Evolutionary conservation across 2,888 invertebrate genomes (phyloP).

Genomic region (Drosophila mimica): DNA sequence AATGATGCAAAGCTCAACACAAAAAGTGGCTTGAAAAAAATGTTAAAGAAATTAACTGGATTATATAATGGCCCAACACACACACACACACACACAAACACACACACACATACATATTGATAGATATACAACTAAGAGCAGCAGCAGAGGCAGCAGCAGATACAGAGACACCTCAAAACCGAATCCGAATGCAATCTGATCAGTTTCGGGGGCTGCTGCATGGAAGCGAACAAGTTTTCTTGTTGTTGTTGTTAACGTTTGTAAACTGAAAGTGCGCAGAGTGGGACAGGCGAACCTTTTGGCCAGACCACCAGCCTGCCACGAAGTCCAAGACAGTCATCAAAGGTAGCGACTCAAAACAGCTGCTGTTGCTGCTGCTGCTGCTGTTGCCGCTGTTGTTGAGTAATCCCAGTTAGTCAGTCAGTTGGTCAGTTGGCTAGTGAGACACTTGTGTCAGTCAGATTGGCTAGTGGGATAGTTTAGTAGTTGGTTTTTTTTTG

Average conservation of each 20-base stretch:
- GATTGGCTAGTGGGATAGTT: slow-evolving; percentile 33
- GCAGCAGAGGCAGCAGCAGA: slow-evolving; percentile 20
- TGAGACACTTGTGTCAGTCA: slow-evolving; percentile 32
- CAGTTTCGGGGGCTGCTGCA: slow-evolving; percentile 60
- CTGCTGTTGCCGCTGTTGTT: slow-evolving; percentile 41
- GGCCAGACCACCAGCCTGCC: slow-evolving; percentile 48
- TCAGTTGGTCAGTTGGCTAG: slow-evolving; percentile 31
- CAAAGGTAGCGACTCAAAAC: slow-evolving; percentile 62
- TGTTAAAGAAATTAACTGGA: slow-evolving; percentile 80
- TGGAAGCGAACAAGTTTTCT: slow-evolving; percentile 69
- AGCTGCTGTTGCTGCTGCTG: slow-evolving; percentile 7
- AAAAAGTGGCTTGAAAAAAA: slow-evolving; percentile 65
- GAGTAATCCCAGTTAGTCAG: slow-evolving; percentile 61
- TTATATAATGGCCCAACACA: slow-evolving; percentile 71
- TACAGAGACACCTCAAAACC: slow-evolving; percentile 35
- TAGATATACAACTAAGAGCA: slow-evolving; percentile 4
- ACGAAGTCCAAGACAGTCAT: slow-evolving; percentile 56
- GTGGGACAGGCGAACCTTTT: slow-evolving; percentile 64
- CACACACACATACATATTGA: slow-evolving; percentile 22
- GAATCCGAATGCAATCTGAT: slow-evolving; percentile 75
- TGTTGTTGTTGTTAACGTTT: slow-evolving; percentile 37
- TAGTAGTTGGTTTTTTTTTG: slow-evolving; percentile 44
- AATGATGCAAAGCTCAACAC: slow-evolving; percentile 65
- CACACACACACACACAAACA: slow-evolving; percentile 25
- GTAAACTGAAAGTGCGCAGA: slow-evolving; percentile 70